Base-by-base conservation (phyloP, 1,140 invertebrate genomes). In the Eriocheir sinensis region DNA sequence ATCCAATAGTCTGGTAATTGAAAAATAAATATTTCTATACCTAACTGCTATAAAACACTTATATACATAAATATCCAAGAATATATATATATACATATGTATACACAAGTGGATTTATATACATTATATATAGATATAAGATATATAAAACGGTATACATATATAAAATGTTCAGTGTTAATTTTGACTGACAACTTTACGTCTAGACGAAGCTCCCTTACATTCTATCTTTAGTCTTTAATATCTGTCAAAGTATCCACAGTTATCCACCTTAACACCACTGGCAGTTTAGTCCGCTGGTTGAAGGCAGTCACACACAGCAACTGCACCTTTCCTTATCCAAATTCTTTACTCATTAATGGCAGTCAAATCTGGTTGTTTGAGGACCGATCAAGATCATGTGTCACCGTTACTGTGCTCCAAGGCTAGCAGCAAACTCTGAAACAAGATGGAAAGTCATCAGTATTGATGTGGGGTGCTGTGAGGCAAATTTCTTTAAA, bases 331-430 rank as follows among this genome's bases (percentile, higher is more conserved):
- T 72, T 92, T 81, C 90, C 90, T 92, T 92, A 92, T 72, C 90
- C 90, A 92, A 92, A 92, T 92, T 92, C 40, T 48, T 44, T 44
- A 91, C 89, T 91, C 48, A 81, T 80, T 92, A 92, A 92, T 92
- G 90, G 90, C 90, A 92, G 90, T 92, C 90, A 81, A 40, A 81
- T 92, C 90, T 83, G 90, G 90, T 92, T 92, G 90, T 92, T 80
- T 92, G 40, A 92, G 79, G 79, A 92, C 41, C 36, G 41, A 34
- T 81, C 15, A 17, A 80, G 79, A 92, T 44, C 40, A 41, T 34
- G 60, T 17, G 90, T 41, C 41, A 83, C 48, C 12, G n/a, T 83
- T 81, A 81, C 79, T 92, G 40, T 40, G 41, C 38, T 81, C 79
- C 90, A 36, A 92, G 36, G 80, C 90, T 92, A 34, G 90, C 53